Evolutionary conservation across 2,797 vertebrate genomes (phyloP).

Genomic region (Prionace glauca): DNA sequence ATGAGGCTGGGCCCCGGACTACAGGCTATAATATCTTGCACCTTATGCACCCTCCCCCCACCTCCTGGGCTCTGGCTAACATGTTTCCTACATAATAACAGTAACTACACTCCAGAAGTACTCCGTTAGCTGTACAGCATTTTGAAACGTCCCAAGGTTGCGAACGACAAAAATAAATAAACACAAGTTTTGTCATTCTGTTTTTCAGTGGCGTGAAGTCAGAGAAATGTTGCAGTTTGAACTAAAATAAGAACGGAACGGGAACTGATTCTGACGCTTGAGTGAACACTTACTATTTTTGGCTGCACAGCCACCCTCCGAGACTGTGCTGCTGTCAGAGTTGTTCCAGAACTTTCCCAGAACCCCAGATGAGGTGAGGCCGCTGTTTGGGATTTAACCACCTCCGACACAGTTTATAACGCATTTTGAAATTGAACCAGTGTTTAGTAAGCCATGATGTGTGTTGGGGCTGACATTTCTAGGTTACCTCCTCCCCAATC

Average conservation of each 20-base stretch:
- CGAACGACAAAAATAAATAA: background rate
- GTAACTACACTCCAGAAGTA: background rate
- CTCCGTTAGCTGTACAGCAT: background rate
- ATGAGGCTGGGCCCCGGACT: too few species aligned
- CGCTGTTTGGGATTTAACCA: background rate
- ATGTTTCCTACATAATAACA: background rate
- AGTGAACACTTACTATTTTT: background rate
- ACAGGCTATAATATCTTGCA: too few species aligned
- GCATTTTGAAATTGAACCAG: background rate
- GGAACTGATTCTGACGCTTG: background rate
- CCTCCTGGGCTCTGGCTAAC: too few species aligned
- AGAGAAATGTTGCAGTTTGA: background rate
- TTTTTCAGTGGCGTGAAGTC: background rate
- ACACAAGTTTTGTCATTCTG: background rate
- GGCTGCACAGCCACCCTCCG: background rate
- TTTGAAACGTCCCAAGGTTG: background rate
- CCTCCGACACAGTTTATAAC: background rate
- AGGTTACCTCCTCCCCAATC: background rate
- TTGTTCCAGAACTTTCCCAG: background rate
- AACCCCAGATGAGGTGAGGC: background rate
- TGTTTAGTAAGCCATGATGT: background rate
- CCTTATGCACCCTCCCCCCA: too few species aligned
- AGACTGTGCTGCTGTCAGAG: background rate
- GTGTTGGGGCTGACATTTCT: background rate
- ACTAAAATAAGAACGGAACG: background rate